Percentiles rank a stretch among this genome's conserved stretches.
These are phyloP conservation scores for Amphiprion clarkii DNA, from an alignment of 2,797 vertebrate species.

Conservation along the genomic window DNA sequence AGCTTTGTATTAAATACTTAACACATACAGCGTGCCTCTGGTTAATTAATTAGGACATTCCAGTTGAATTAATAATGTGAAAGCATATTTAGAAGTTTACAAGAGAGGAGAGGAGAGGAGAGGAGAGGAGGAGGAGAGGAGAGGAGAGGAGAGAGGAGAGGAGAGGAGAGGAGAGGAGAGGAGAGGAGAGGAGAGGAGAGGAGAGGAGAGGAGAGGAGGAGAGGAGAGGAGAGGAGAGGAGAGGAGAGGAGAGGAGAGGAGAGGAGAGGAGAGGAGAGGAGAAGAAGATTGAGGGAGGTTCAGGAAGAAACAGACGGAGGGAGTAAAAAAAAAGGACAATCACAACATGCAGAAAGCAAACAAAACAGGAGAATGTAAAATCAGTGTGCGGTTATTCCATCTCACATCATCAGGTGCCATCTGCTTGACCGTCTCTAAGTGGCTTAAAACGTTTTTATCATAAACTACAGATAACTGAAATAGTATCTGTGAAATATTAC, in stretches of 20 bases:
- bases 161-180: background rate
- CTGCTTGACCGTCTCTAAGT: too few species aligned
- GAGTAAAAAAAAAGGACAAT: background rate
- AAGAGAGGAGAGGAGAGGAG: background rate
- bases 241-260: background rate
- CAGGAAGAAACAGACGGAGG: conserved; percentile 4
- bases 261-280: too few species aligned
- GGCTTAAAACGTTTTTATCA: too few species aligned
- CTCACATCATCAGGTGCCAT: too few species aligned
- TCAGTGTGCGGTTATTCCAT: background rate
- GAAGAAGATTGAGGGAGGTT: background rate
- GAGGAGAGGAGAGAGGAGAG: background rate
- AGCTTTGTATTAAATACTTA: conserved; percentile 16
- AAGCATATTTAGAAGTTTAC: background rate
- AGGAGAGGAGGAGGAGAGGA: background rate
- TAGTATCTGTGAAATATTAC: too few species aligned
- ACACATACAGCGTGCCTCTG: background rate
- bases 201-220: background rate
- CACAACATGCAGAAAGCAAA: conserved; percentile 28
- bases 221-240: background rate
- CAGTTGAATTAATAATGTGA: conserved; percentile 1
- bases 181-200: too few species aligned
- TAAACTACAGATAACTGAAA: too few species aligned
- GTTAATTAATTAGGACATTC: conserved; percentile 5
- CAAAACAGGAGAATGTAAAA: conserved; percentile 6